Percentiles rank a stretch among this genome's conserved stretches.
Conservation (phyloP, 2,797 vertebrate species). For the Parauchenoglanis punctatus region DNA sequence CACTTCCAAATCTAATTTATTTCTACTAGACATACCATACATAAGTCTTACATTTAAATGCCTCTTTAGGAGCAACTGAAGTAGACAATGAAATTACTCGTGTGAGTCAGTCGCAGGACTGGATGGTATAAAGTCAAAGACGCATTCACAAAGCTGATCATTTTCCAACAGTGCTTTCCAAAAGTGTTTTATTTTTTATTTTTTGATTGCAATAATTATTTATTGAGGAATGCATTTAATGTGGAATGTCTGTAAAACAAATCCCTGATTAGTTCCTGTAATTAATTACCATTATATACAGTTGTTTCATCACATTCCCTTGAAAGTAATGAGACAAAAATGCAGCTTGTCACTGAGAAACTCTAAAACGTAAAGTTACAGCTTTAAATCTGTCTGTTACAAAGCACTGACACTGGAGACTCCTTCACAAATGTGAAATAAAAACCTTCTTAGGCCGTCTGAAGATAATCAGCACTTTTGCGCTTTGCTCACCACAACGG, state of each 20-base stretch:
- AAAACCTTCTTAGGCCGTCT: not conserved
- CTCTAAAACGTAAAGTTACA: not conserved
- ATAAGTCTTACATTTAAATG: not conserved
- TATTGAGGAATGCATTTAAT: not conserved
- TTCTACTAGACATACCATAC: not conserved
- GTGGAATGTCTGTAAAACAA: not conserved
- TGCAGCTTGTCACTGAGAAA: not conserved
- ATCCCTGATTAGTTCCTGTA: not conserved
- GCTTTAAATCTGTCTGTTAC: not conserved
- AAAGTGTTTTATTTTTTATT: too few species aligned
- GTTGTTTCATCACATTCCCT: not conserved
- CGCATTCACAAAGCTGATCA: not conserved
- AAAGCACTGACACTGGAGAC: not conserved
- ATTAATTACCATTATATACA: not conserved
- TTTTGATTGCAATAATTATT: not conserved
- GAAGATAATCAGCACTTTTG: not conserved
- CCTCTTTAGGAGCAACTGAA: not conserved
- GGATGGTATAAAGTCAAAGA: not conserved
- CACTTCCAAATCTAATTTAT: not conserved
- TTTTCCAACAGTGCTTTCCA: not conserved
- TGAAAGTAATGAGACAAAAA: not conserved
- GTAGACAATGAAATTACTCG: not conserved
- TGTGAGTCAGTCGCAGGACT: not conserved
- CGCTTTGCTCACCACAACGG: not conserved
- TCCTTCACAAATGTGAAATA: not conserved